Conservation (phyloP, 2,113 vertebrate genomes). For the Catagonus wagneri region DNA sequence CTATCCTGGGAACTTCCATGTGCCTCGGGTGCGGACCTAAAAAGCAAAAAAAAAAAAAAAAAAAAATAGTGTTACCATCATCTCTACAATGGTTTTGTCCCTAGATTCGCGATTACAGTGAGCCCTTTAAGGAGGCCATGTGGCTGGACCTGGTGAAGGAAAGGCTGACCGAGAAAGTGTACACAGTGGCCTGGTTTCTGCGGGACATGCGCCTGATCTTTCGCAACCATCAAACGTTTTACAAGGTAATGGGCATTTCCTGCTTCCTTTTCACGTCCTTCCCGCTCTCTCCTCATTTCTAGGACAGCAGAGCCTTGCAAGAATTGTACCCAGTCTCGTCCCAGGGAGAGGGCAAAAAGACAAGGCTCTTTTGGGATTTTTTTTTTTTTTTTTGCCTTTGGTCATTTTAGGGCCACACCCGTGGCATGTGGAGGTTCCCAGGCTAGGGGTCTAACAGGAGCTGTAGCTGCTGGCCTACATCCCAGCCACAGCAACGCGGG, state of each 20-base stretch:
- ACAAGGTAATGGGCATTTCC: conserved; percentile 27
- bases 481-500: no score
- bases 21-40: no score
- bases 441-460: no score
- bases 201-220: conserved; percentile 49
- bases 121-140: conserved; percentile 63
- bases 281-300: neutral
- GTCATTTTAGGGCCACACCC: no score
- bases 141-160: conserved; percentile 57
- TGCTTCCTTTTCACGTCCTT: neutral
- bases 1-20: no score
- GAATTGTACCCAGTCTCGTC: neutral
- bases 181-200: neutral
- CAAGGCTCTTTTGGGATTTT: no score
- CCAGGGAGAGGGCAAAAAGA: neutral
- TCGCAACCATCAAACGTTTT: conserved; percentile 25
- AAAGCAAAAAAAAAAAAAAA: no score
- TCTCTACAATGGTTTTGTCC: neutral
- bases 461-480: no score
- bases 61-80: neutral
- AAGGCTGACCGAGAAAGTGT: neutral
- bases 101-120: neutral
- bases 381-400: no score
- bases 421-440: no score
- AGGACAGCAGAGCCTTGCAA: neutral